Percentiles rank a stretch among this genome's conserved stretches.
Evolutionary conservation across 2,888 invertebrate species (phyloP).

Genomic region (Stenotaenia linearis): DNA sequence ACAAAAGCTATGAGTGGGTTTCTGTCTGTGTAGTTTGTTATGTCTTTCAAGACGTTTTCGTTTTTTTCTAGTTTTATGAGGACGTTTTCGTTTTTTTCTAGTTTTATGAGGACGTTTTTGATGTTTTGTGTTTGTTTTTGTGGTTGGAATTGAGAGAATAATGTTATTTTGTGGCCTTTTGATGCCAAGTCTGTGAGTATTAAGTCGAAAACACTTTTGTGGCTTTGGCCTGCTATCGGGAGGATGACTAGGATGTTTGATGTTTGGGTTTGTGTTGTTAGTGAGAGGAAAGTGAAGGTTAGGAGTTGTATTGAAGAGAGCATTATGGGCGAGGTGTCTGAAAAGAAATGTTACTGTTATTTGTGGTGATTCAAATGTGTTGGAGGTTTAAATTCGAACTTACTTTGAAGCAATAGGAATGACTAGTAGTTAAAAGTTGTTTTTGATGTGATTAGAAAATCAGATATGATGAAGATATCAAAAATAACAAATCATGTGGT

Average conservation of each 20-base stretch:
- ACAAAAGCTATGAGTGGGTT: not conserved
- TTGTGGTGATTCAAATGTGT: too few relatives aligned
- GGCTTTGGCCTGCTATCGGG: not conserved
- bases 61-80: too few relatives aligned
- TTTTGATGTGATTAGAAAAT: too few relatives aligned
- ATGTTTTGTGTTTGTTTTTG: not conserved
- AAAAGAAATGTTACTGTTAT: not conserved
- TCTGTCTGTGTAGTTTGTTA: too few relatives aligned
- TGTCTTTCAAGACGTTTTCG: too few relatives aligned
- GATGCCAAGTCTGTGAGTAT: not conserved
- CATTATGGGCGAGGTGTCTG: not conserved
- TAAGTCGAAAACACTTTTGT: not conserved
- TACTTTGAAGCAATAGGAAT: too few relatives aligned
- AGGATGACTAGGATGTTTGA: not conserved
- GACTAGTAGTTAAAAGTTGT: too few relatives aligned
- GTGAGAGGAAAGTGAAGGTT: not conserved
- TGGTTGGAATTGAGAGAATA: not conserved
- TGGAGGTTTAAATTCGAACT: too few relatives aligned
- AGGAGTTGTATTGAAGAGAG: not conserved
- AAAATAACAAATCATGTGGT: too few relatives aligned
- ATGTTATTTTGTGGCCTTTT: not conserved
- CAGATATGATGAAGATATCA: too few relatives aligned
- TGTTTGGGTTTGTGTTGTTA: not conserved
- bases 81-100: not conserved
- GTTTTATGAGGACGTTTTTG: not conserved